Conservation (phyloP, 2,113 vertebrate species). For the Hipposideros armiger region DNA sequence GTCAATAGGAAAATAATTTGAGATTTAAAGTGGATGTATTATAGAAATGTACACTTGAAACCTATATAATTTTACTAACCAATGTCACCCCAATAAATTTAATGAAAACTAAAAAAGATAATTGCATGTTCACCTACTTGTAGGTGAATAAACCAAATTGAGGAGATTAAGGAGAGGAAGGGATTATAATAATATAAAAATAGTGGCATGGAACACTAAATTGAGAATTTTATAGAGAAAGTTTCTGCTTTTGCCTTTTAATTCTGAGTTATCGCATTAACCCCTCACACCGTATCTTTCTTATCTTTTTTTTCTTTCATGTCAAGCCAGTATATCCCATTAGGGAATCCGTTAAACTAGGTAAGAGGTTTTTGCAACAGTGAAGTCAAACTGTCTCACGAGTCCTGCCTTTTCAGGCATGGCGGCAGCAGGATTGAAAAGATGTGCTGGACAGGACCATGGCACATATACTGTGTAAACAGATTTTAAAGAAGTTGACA, state of each 20-base stretch:
- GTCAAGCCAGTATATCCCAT: neutral
- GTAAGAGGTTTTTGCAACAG: neutral
- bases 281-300: neutral
- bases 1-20: neutral
- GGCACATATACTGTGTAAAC: neutral
- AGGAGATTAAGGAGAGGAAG: neutral
- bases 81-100: too few relatives aligned
- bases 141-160: neutral
- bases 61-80: too few relatives aligned
- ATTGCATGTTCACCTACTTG: neutral
- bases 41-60: too few relatives aligned
- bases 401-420: neutral
- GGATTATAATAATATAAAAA: neutral
- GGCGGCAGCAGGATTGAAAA: neutral
- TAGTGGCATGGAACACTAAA: neutral
- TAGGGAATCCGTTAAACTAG: neutral
- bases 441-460: fast-evolving
- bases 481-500: neutral
- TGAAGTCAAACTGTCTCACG: neutral
- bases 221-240: slow-evolving; percentile 16
- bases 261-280: neutral
- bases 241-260: neutral
- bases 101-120: too few relatives aligned
- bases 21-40: neutral
- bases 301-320: neutral